A percentile compares a stretch with the other conserved stretches of the same genome.
phyloP scores from a whole-genome alignment of 2,797 vertebrate species.

The Crenichthys baileyi region DNA sequence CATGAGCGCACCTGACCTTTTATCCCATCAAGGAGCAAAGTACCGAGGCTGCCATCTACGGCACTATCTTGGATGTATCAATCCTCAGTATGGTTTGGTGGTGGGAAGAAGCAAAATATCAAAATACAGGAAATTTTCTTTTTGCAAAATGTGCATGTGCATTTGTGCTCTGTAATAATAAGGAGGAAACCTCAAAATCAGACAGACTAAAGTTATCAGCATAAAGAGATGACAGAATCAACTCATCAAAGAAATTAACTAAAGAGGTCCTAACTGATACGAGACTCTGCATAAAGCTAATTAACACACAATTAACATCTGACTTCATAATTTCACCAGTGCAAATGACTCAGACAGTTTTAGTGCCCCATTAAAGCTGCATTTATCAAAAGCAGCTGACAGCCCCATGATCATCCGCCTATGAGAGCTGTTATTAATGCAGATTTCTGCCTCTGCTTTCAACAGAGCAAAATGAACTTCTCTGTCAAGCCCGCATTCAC shows the following conservation, averaged over 20 bases:
- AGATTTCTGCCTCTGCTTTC: background rate
- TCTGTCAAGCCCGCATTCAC: background rate
- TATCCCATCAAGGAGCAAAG: too few species aligned
- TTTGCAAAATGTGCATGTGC: constrained; percentile 13
- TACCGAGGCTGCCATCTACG: too few species aligned
- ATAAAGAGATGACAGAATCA: constrained; percentile 2
- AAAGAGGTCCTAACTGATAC: background rate
- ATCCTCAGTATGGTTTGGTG: constrained; percentile 52
- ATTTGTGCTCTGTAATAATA: background rate
- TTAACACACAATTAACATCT: constrained; percentile 11
- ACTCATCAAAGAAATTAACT: background rate
- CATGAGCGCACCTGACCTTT: too few species aligned
- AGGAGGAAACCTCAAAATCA: background rate
- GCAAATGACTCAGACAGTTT: constrained; percentile 16
- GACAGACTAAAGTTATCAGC: constrained; percentile 2
- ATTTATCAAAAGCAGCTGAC: constrained; percentile 22
- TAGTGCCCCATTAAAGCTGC: constrained; percentile 9
- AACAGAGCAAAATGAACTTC: background rate
- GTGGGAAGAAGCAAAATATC: constrained; percentile 44
- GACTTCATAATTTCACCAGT: constrained; percentile 15
- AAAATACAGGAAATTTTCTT: constrained; percentile 30
- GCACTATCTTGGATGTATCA: constrained; percentile 8
- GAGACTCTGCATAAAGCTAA: constrained; percentile 9
- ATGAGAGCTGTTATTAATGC: background rate
- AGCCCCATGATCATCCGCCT: background rate